Conservation (phyloP, 2,888 invertebrate genomes). For the Euzophera pinguis region DNA sequence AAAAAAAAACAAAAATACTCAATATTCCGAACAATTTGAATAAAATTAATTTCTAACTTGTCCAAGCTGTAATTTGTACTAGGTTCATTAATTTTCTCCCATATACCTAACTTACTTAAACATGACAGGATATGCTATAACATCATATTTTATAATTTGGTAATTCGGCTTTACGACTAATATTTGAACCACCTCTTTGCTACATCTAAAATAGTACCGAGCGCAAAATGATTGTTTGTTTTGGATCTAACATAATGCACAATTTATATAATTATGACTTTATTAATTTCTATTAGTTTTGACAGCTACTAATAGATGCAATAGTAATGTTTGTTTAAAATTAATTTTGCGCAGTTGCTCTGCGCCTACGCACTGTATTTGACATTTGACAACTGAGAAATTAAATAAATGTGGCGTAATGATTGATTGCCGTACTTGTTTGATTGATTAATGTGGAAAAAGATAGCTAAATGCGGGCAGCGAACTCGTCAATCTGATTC, state of each 20-base stretch:
- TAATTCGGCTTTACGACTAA: no score
- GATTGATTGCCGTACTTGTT: not conserved
- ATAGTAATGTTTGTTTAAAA: conserved; percentile 1
- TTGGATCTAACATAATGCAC: not conserved
- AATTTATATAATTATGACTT: not conserved
- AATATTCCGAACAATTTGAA: no score
- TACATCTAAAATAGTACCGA: not conserved
- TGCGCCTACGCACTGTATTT: not conserved
- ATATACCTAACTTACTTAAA: no score
- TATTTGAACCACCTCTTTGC: no score
- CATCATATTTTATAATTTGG: no score
- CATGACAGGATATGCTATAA: no score
- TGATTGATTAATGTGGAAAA: not conserved
- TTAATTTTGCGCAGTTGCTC: not conserved
- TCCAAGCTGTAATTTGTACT: no score
- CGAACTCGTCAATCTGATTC: no score
- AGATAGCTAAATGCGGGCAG: no score
- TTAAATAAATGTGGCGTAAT: not conserved
- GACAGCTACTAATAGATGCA: not conserved
- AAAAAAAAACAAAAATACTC: no score
- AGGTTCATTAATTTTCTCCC: no score
- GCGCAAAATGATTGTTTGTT: not conserved
- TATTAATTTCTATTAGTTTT: not conserved
- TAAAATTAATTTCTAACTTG: no score
- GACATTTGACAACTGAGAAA: not conserved